Conservation (phyloP, 2,113 vertebrate genomes). For the Pyxicephalus adspersus region DNA sequence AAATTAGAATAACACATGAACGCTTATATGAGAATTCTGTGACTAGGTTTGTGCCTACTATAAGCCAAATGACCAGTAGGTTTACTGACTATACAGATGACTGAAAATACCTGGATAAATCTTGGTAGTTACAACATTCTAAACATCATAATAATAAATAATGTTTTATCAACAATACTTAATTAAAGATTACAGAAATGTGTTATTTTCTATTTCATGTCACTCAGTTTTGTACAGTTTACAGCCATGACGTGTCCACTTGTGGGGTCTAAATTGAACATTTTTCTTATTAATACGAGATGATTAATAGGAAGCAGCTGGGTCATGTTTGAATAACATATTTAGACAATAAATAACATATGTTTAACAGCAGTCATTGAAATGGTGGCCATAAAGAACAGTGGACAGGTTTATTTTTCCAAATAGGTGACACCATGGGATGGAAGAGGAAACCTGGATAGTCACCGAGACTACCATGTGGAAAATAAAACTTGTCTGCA, state of each 20-base stretch:
- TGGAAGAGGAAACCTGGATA: not conserved
- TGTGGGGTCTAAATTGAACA: conserved; percentile 27
- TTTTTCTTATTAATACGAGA: conserved; percentile 4
- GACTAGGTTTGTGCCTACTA: too few relatives aligned
- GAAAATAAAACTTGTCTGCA: conserved; percentile 13
- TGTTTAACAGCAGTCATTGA: not conserved
- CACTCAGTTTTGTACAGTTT: not conserved
- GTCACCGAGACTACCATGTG: conserved; percentile 13
- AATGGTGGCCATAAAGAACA: conserved; percentile 1
- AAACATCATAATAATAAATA: not conserved
- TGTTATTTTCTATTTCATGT: not conserved
- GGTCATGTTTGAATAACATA: not conserved
- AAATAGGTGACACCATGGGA: conserved; percentile 13
- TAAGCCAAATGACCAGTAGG: too few relatives aligned
- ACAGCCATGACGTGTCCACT: not conserved
- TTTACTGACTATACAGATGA: too few relatives aligned
- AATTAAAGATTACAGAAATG: not conserved
- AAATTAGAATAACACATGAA: too few relatives aligned
- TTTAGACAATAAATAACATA: conserved; percentile 11
- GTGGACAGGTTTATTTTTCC: conserved; percentile 19
- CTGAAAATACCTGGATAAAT: too few relatives aligned
- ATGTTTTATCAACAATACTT: not conserved
- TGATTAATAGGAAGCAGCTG: not conserved
- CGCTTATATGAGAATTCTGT: too few relatives aligned
- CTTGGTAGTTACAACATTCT: not conserved